Evolutionary conservation across 2,797 vertebrate genomes (phyloP), one percentile per base, ranked within the genome.

Genomic region (Mastacembelus armatus): DNA sequence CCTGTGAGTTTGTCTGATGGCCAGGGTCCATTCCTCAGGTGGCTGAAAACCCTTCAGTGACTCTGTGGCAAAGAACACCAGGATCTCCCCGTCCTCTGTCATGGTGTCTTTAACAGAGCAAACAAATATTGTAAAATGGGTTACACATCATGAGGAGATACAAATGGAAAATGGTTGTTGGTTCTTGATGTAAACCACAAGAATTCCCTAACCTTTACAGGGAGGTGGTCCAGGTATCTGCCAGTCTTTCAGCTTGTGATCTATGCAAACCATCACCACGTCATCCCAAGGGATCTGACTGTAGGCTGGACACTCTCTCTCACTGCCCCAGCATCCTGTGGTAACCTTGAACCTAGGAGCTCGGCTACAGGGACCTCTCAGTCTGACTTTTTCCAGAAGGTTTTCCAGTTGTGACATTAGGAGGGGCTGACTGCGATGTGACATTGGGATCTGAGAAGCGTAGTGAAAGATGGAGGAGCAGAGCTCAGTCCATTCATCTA

Each of bases 201-300:
- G 1, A 58, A 11, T 3, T 33, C 7, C 9, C 81, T 82, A 71
- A 97, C 98, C 97, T 89, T 93, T 62, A 40, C 76, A 78, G 66
- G 93, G 4, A 0, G 93, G 91, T 2, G 88, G 72, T 38, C 78
- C 88, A 1, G 94, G 91, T 4, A 93, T 82, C 12, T 81, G 90
- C 96, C 97, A 98, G 88, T 98, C 97, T 69, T 95, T 95, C 74
- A 98, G 89, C 63, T 93, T 96, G 89, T 98, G 96, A 85, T 98
- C 95, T 21, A 99, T 94, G 57, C 96, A 99, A 18, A 96, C 86
- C 47, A 89, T 67, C 26, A 99, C 77, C 24, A 98, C 66, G 2
- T 94, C 94, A 2, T 96, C 95, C 98, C 97, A 99, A 0, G 96
- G 97, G 50, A 99, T 91, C 33, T 89, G 89, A 1, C 86, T 51